Conservation (phyloP, 1,140 invertebrate genomes). For the Cydia splendana region DNA sequence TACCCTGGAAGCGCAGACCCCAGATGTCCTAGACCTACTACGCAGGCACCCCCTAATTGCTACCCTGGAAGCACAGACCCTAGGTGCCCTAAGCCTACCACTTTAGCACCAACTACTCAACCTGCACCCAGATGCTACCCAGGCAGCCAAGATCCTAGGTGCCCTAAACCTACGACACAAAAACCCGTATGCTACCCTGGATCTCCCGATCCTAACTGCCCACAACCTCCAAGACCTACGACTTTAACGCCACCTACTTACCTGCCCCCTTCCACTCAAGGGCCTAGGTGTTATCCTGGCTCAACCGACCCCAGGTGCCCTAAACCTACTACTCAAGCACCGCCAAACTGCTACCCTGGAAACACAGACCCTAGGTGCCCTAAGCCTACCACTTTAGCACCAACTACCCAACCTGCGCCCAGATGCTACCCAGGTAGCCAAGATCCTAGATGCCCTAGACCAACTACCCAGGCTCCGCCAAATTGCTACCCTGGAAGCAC, state of each 20-base stretch:
- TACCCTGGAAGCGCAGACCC: constrained; percentile 51
- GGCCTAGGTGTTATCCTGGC: constrained; percentile 48
- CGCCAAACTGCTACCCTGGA: constrained; percentile 56
- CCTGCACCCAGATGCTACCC: constrained; percentile 56
- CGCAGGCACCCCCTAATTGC: constrained; percentile 43
- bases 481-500: constrained; percentile 72
- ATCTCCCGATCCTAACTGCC: constrained; percentile 63
- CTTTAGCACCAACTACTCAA: constrained; percentile 42
- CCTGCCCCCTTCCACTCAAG: constrained; percentile 36
- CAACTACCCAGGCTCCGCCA: constrained; percentile 50
- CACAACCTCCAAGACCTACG: constrained; percentile 43
- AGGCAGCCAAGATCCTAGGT: constrained; percentile 39
- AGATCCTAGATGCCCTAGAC: constrained; percentile 68
- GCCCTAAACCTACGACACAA: constrained; percentile 41
- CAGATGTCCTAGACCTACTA: constrained; percentile 37
- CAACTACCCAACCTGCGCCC: constrained; percentile 16
- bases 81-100: constrained; percentile 62
- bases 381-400: constrained; percentile 45
- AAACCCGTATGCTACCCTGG: constrained; percentile 57
- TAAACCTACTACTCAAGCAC: constrained; percentile 35
- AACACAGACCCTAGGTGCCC: constrained; percentile 65
- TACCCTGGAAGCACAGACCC: constrained; percentile 66
- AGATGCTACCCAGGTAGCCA: constrained; percentile 71
- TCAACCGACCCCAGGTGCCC: constrained; percentile 64
- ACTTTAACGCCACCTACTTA: constrained; percentile 41